These are phyloP conservation scores for Drosophila lacicola DNA, from an alignment of 2,888 invertebrate genomes.

Conservation along the genomic window DNA sequence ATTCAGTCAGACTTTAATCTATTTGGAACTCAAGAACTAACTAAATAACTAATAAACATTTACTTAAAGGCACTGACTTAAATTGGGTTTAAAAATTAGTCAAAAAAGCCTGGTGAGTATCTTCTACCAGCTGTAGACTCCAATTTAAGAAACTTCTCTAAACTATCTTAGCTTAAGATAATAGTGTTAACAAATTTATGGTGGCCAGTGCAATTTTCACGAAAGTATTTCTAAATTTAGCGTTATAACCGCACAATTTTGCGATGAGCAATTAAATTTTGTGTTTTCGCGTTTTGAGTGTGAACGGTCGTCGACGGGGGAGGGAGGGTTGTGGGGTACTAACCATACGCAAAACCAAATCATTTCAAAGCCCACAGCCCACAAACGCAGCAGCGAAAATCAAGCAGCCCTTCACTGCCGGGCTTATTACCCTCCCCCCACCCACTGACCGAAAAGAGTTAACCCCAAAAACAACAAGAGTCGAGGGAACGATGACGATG, in stretches of 20 bases:
- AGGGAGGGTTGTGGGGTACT: not conserved
- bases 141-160: too few relatives aligned
- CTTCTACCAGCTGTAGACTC: too few relatives aligned
- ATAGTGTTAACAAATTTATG: conserved; percentile 4
- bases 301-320: not conserved
- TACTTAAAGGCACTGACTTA: too few relatives aligned
- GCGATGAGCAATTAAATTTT: conserved; percentile 75
- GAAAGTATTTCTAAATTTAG: conserved; percentile 70
- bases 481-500: conserved; percentile 39
- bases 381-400: conserved; percentile 47
- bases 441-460: conserved; percentile 37
- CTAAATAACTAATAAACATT: too few relatives aligned
- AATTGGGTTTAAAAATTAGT: too few relatives aligned
- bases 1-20: too few relatives aligned
- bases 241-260: conserved; percentile 71
- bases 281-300: conserved; percentile 37
- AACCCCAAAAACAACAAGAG: conserved; percentile 47
- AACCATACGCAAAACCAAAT: conserved; percentile 31
- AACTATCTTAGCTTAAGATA: not conserved
- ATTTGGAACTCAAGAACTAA: too few relatives aligned
- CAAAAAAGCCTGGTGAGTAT: too few relatives aligned
- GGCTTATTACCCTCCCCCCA: conserved; percentile 7
- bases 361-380: conserved; percentile 24
- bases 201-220: conserved; percentile 40
- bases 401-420: conserved; percentile 33